Base-by-base conservation (phyloP, 2,113 vertebrate species). In the Gasterosteus nipponicus region DNA sequence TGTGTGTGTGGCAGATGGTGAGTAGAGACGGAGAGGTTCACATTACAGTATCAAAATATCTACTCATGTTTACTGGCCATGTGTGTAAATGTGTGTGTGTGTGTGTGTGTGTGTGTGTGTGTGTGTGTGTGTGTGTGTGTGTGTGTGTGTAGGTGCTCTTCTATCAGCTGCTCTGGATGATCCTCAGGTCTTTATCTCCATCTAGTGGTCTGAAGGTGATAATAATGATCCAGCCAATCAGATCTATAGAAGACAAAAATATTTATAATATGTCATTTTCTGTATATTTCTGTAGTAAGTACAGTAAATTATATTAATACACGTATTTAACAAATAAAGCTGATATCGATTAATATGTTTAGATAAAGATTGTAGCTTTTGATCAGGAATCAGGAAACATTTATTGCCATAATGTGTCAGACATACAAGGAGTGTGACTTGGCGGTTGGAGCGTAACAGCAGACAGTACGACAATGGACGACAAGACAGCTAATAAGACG, bases 41-140 rank as follows among this genome's bases (percentile, higher is more conserved):
- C 65, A 51, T 87, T 89, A 79, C 86, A 82, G 78, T 78, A 80
- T 88, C 82, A 83, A 64, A 82, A 80, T 31, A 80, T 22, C 59
- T 73, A 41, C 68, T 81, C 73, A 39, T 79, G 84, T 85, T 83
- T 65, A 83, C 54, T 56, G 67, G 22, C 19, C 22, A n/a, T 12
- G 65, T 62, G 59, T 59, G 62, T 65, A 61, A 57, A 38, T 68
- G 67, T 58, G 61, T 58, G 53, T 59, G 31, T 74, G 51, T 70
- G 75, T 69, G 56, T 44, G 65, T 62, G 57, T 68, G 65, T 63
- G 72, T 38, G 47, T 53, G 38, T 59, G 46, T 51, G 62, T 58
- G 51, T 76, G 57, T 73, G 57, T 69, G 56, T 74, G 70, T 31
- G 75, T 56, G 70, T 76, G 31, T 47, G n/a, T 53, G 54, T 54